Conservation (phyloP, 2,113 vertebrate species). For the Leiothrix lutea region DNA sequence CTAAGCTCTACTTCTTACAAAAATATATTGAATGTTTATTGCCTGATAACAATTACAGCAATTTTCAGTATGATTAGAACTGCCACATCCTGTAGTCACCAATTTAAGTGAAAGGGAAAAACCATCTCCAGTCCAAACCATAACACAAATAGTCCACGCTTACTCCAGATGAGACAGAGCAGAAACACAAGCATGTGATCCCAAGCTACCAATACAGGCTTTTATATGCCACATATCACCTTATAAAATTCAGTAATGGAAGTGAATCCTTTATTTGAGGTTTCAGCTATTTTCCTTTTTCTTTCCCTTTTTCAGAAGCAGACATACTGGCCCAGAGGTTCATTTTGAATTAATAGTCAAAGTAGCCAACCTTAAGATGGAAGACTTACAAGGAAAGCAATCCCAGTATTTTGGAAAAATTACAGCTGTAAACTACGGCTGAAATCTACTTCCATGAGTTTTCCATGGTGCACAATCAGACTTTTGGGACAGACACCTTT, state of each 20-base stretch:
- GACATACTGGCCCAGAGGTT: neutral
- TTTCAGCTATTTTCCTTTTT: conserved; percentile 23
- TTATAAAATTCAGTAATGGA: conserved; percentile 48
- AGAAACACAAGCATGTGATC: conserved; percentile 33
- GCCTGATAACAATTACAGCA: conserved; percentile 57
- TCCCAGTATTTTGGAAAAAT: neutral
- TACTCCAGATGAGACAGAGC: conserved; percentile 17
- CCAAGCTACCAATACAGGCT: conserved; percentile 6
- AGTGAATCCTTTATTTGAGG: conserved; percentile 28
- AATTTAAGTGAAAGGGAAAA: conserved; percentile 52
- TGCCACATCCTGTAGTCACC: conserved; percentile 58
- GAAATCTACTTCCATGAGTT: neutral
- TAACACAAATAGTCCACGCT: conserved; percentile 31
- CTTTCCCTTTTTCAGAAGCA: neutral
- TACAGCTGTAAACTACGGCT: neutral
- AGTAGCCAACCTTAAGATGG: neutral
- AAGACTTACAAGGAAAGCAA: neutral
- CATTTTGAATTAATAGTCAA: conserved; percentile 13
- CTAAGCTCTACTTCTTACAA: neutral
- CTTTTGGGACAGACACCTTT: neutral
- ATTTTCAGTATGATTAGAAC: conserved; percentile 51
- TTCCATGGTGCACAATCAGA: neutral
- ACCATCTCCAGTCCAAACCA: conserved; percentile 24
- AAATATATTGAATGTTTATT: conserved; percentile 56
- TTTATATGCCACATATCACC: conserved; percentile 43